These are phyloP conservation scores for Paratrypauchen microcephalus DNA, from an alignment of 2,797 vertebrate species.

Conservation along the genomic window DNA sequence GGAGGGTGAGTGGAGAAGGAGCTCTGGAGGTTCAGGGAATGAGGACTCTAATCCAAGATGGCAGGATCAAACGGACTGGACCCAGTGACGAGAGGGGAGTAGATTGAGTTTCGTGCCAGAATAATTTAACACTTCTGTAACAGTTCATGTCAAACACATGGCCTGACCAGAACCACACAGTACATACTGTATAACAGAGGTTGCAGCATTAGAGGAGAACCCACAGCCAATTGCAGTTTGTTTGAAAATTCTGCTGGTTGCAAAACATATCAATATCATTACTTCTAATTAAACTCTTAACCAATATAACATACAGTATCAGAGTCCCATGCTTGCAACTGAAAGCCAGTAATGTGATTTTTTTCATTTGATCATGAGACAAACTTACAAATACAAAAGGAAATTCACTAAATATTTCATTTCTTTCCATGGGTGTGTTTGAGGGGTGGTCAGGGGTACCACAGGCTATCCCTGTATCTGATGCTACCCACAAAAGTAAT, in stretches of 20 bases:
- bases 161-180: constrained; percentile 18
- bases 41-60: constrained; percentile 51
- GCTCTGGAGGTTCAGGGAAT: constrained; percentile 37
- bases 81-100: constrained; percentile 24
- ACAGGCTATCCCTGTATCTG: no score
- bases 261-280: not conserved
- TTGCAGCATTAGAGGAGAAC: not conserved
- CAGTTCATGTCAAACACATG: constrained; percentile 67
- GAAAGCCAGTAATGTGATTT: not conserved
- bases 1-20: constrained; percentile 20
- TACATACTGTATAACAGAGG: constrained; percentile 12
- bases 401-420: no score
- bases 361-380: no score
- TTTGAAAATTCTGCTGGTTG: not conserved
- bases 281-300: not conserved
- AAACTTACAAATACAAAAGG: no score
- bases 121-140: constrained; percentile 72
- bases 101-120: constrained; percentile 62
- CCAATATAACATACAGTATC: not conserved
- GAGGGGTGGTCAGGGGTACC: no score
- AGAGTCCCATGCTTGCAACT: not conserved
- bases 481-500: no score
- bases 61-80: constrained; percentile 48
- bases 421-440: no score
- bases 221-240: not conserved